Evolutionary conservation across 2,113 vertebrate species (phyloP).

Genomic region (Tiliqua scincoides): DNA sequence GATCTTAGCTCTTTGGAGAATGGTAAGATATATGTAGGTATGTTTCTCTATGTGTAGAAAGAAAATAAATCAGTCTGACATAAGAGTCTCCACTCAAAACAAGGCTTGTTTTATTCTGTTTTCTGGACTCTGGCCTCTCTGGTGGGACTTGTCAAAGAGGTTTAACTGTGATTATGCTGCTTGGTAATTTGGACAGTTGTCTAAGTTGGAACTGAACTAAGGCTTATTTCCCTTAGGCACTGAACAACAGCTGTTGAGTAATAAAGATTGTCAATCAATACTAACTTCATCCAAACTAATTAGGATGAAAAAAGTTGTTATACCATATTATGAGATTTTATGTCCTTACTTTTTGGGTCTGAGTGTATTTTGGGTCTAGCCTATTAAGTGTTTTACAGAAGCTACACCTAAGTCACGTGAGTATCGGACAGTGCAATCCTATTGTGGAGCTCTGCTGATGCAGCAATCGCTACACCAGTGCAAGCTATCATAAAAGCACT

Average conservation of each 20-base stretch:
- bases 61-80: neutral
- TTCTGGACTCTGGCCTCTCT: neutral
- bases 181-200: neutral
- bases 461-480: too few relatives aligned
- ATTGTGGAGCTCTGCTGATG: too few relatives aligned
- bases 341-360: neutral
- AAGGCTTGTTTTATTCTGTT: neutral
- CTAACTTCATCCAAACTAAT: conserved; percentile 24
- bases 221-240: conserved; percentile 18
- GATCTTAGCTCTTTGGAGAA: neutral
- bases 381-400: neutral
- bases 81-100: neutral
- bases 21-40: neutral
- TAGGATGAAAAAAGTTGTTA: neutral
- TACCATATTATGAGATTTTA: neutral
- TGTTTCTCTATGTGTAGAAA: too few relatives aligned
- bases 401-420: neutral
- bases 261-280: conserved; percentile 30
- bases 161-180: neutral
- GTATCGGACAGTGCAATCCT: too few relatives aligned
- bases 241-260: neutral
- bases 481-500: too few relatives aligned
- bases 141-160: neutral
- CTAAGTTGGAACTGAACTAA: conserved; percentile 20
- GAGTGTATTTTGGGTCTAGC: neutral